Conservation (phyloP, 2,113 vertebrate species). For the Coptodon bakossiorum region DNA sequence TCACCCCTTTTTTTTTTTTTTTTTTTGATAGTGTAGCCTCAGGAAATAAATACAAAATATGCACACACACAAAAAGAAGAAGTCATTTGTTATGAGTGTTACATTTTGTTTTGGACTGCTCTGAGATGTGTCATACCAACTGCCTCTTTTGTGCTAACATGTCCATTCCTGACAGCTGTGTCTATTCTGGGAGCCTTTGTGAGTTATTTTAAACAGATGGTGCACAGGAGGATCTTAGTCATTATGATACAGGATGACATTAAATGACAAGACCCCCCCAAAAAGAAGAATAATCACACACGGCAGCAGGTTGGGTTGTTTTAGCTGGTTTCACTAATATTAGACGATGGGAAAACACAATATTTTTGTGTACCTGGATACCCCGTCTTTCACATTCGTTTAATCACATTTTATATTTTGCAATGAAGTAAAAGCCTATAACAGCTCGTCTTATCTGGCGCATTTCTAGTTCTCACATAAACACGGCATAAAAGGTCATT, state of each 20-base stretch:
- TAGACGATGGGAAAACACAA: neutral
- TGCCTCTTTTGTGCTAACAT: neutral
- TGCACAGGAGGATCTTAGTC: neutral
- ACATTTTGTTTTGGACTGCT: neutral
- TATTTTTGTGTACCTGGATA: neutral
- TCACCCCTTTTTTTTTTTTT: neutral
- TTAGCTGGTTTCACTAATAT: neutral
- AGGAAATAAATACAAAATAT: neutral
- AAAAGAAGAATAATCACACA: neutral
- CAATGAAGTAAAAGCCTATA: neutral
- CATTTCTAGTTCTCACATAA: neutral
- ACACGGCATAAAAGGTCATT: neutral
- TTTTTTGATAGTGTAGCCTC: neutral
- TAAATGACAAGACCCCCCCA: neutral
- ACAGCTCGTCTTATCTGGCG: neutral
- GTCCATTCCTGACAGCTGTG: neutral
- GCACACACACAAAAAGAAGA: neutral
- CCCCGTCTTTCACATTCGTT: neutral
- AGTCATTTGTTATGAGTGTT: neutral
- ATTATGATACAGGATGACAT: conserved; percentile 4
- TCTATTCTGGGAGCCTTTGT: neutral
- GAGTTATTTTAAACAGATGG: conserved; percentile 31
- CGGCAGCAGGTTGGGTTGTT: neutral
- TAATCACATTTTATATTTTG: neutral
- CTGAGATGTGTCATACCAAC: neutral